These are phyloP conservation scores for Lutraria rhynchaena DNA, from an alignment of 1,140 invertebrate genomes.

Conservation along the genomic window DNA sequence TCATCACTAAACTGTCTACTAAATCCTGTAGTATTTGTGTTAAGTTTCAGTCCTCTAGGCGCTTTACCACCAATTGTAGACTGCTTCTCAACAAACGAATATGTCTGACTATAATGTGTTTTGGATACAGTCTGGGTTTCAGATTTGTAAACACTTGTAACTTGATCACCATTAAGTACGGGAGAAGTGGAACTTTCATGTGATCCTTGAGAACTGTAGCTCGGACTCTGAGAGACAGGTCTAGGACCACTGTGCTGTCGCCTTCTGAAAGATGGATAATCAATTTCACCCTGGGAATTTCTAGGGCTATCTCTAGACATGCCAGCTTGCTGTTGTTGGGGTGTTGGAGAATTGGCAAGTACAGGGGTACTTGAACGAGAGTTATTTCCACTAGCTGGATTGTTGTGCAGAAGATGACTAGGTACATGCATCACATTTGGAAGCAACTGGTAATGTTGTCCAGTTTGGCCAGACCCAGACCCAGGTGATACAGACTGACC, in stretches of 20 bases:
- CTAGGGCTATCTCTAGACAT: slow-evolving; percentile 49
- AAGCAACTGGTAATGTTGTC: slow-evolving; percentile 72
- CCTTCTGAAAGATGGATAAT: slow-evolving; percentile 29
- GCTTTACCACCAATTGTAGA: slow-evolving; percentile 7
- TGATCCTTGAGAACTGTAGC: slow-evolving; percentile 51
- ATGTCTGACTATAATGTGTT: slow-evolving; percentile 11
- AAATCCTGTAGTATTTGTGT: slow-evolving; percentile 70
- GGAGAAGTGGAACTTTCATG: slow-evolving; percentile 57
- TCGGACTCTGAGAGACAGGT: slow-evolving; percentile 56
- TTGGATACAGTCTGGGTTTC: slow-evolving; percentile 16
- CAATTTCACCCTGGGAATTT: slow-evolving; percentile 47
- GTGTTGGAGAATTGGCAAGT: slow-evolving; percentile 42
- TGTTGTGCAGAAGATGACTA: slow-evolving; percentile 64
- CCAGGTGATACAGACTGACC: slow-evolving; percentile 57
- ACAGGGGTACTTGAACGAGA: slow-evolving; percentile 66
- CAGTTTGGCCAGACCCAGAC: slow-evolving; percentile 33
- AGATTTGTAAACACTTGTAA: background rate
- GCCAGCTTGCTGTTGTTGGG: slow-evolving; percentile 17
- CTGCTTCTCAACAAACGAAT: slow-evolving; percentile 29
- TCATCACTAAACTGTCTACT: slow-evolving; percentile 78
- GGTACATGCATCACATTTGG: slow-evolving; percentile 78
- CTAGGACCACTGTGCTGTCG: slow-evolving; percentile 47
- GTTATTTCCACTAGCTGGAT: slow-evolving; percentile 55
- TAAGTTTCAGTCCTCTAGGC: slow-evolving; percentile 46
- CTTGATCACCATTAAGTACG: slow-evolving; percentile 45